phyloP scores from a whole-genome alignment of 1,140 invertebrate genomes.

The Drosophila orena region DNA sequence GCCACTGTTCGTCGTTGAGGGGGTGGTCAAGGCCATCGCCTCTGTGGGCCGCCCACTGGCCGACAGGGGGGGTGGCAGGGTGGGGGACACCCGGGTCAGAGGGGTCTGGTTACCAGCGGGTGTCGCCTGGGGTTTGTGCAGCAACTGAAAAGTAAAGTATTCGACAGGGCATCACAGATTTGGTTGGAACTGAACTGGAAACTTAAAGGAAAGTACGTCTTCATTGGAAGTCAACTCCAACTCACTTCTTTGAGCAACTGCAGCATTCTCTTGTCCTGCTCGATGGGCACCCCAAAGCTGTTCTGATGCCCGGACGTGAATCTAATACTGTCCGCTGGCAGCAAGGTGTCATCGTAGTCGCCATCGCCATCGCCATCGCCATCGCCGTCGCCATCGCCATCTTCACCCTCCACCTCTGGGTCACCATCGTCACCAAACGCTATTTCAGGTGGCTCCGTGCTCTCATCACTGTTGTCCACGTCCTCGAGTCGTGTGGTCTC shows the following conservation, averaged over 20 bases:
- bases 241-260: conserved; percentile 84
- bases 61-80: conserved; percentile 85
- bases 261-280: conserved; percentile 86
- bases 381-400: conserved; percentile 53
- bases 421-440: conserved; percentile 16
- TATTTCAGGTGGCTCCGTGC: conserved; percentile 22
- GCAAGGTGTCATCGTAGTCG: conserved; percentile 64
- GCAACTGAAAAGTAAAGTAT: conserved; percentile 36
- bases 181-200: not conserved
- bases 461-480: conserved; percentile 37
- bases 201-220: not conserved
- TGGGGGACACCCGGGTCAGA: conserved; percentile 87
- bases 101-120: conserved; percentile 85
- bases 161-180: not conserved
- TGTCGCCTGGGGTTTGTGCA: conserved; percentile 62
- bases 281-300: conserved; percentile 87
- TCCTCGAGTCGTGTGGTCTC: conserved; percentile 66
- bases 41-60: conserved; percentile 55
- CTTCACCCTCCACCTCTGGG: not conserved
- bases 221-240: not conserved
- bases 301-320: conserved; percentile 88
- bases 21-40: conserved; percentile 80
- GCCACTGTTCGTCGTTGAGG: conserved; percentile 58
- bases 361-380: conserved; percentile 40
- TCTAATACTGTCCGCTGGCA: conserved; percentile 80